Base-by-base conservation (phyloP, 2,797 vertebrate species). In the Octomys mimax region DNA sequence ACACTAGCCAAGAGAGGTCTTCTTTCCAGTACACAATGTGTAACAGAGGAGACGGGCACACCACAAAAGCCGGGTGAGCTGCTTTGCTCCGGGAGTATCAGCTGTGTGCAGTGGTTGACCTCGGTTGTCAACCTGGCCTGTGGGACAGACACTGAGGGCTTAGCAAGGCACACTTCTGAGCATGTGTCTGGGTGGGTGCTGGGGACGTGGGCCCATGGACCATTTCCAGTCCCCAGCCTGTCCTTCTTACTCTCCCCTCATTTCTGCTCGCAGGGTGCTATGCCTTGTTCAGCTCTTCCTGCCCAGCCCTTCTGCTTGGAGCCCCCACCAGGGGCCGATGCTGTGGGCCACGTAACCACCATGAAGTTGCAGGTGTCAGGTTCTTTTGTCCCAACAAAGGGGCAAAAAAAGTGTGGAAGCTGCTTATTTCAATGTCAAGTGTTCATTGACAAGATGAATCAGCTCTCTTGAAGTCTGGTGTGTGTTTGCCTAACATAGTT, bases 401-500 rank as follows among this genome's bases (percentile, higher is more conserved):
- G 28, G 9, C 33, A 79, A 42, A 14, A 78, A 31, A 52, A 21
- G 14, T 52, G 52, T 33, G 16, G 16, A 52, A 33, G 18, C 46
- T 87, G 66, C 24, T 28, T 85, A 85, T 90, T 95, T 91, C 33
- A 94, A 36, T 90, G 71, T 42, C 28, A 10, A 42, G n/a, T 71
- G 68, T 93, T 90, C 42, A 62, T 68, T 87, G 19, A 21, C 26
- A 61, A 66, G 80, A 70, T 28, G 14, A 84, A 36, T 28, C 9
- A 59, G 33, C 14, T 80, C 33, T 61, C 75, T 71, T 59, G 70
- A 92, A 88, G 46, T 79, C 73, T 93, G 85, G 54, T 62, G 4
- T n/a, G 28, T 26, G 31, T 64, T 89, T 36, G 31, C 36, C 62
- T 95, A 94, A 92, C 96, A 82, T 87, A 86, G 70, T 82, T 82